Conservation (phyloP, 2,113 vertebrate genomes). For the Amphiprion percula region DNA sequence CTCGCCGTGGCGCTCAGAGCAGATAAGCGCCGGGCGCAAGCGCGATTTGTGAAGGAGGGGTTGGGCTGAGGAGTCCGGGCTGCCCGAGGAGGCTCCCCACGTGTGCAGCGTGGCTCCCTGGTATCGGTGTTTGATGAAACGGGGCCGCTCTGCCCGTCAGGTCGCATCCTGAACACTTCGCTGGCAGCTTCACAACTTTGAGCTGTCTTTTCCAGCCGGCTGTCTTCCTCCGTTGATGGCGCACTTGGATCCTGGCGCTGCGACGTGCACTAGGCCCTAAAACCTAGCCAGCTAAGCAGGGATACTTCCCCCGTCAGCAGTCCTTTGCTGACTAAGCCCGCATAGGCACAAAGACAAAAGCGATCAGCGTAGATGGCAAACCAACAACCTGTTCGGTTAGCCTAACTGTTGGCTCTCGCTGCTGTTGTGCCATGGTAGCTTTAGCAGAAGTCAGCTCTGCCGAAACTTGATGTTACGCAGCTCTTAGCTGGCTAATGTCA, state of each 20-base stretch:
- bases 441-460: neutral
- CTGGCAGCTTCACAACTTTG: slow-evolving; percentile 44
- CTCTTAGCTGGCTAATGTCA: slow-evolving; percentile 15
- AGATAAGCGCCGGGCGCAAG: slow-evolving; percentile 70
- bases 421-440: neutral
- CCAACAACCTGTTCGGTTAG: neutral
- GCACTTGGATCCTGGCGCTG: slow-evolving; percentile 73
- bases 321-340: slow-evolving; percentile 69
- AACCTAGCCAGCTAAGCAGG: slow-evolving; percentile 72
- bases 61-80: slow-evolving; percentile 65
- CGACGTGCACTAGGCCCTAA: slow-evolving; percentile 77
- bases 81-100: slow-evolving; percentile 72
- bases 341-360: slow-evolving; percentile 65
- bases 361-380: slow-evolving; percentile 24
- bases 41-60: slow-evolving; percentile 76
- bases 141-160: neutral
- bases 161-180: neutral
- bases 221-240: slow-evolving; percentile 58
- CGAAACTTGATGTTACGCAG: slow-evolving; percentile 29
- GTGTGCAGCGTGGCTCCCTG: slow-evolving; percentile 66
- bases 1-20: slow-evolving; percentile 73
- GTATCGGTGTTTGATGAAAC: slow-evolving; percentile 26
- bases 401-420: no score
- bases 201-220: slow-evolving; percentile 11
- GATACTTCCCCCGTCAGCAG: slow-evolving; percentile 72